These are phyloP conservation scores for Dioctria linearis DNA, from an alignment of 2,888 invertebrate genomes.

Conservation along the genomic window DNA sequence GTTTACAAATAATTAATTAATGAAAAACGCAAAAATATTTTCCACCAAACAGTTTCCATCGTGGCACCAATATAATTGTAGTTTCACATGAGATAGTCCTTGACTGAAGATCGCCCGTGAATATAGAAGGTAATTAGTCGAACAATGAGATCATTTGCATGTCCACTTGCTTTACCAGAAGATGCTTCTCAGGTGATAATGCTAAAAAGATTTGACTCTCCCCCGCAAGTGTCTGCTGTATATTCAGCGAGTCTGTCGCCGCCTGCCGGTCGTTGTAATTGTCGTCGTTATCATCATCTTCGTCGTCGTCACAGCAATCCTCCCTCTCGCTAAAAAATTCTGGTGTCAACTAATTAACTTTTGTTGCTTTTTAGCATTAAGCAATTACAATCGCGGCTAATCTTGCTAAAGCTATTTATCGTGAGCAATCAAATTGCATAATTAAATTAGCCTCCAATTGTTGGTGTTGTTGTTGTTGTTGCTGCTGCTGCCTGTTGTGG, in stretches of 20 bases:
- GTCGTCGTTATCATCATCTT: not conserved
- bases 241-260: not conserved
- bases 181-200: conserved; percentile 48
- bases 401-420: conserved; percentile 18
- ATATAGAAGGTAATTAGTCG: conserved; percentile 3
- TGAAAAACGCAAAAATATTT: no score
- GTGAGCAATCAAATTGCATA: conserved; percentile 42
- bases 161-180: not conserved
- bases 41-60: no score
- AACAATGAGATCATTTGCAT: conserved; percentile 49
- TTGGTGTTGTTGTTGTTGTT: no score
- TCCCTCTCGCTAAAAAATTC: not conserved
- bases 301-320: no score
- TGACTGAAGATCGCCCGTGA: not conserved
- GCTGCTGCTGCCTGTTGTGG: no score
- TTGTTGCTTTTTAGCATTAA: conserved; percentile 29
- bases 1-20: no score
- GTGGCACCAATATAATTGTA: no score
- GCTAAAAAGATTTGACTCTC: not conserved
- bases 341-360: conserved; percentile 50
- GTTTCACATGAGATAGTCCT: not conserved
- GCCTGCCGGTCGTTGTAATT: not conserved
- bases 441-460: conserved; percentile 47
- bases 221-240: not conserved
- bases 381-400: conserved; percentile 40